phyloP scores from a whole-genome alignment of 2,888 invertebrate species.

The Plagiodera versicolora region DNA sequence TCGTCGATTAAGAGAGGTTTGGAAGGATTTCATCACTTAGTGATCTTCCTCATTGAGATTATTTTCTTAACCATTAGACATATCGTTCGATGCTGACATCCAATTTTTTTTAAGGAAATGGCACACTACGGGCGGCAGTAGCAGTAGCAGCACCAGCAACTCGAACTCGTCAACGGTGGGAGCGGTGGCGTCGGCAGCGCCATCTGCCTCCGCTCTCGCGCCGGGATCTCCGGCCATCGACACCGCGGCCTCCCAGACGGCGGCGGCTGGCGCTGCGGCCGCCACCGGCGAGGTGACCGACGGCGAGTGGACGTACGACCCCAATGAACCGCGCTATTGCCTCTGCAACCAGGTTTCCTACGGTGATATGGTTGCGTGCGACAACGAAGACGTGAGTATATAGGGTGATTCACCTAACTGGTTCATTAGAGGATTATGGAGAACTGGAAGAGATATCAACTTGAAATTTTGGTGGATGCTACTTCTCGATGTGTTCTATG shows the following conservation, averaged over 20 bases:
- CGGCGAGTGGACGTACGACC: constrained; percentile 91
- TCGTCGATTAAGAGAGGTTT: too few relatives aligned
- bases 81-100: too few relatives aligned
- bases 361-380: constrained; percentile 99
- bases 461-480: too few relatives aligned
- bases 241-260: constrained; percentile 50
- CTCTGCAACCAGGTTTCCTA: constrained; percentile 97
- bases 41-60: too few relatives aligned
- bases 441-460: too few relatives aligned
- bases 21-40: too few relatives aligned
- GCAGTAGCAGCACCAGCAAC: constrained; percentile 24
- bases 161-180: constrained; percentile 26
- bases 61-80: too few relatives aligned
- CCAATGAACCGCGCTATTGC: constrained; percentile 95
- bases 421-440: too few relatives aligned
- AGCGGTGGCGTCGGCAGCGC: constrained; percentile 46
- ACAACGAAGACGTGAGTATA: constrained; percentile 87
- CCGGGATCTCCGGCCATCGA: constrained; percentile 37
- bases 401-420: too few relatives aligned
- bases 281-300: constrained; percentile 63
- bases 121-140: constrained; percentile 34
- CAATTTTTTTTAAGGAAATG: constrained; percentile 20
- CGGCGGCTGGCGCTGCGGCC: constrained; percentile 52
- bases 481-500: too few relatives aligned
- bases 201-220: constrained; percentile 44